These are phyloP conservation scores for Upupa epops DNA, from an alignment of 2,113 vertebrate species.

Conservation along the genomic window DNA sequence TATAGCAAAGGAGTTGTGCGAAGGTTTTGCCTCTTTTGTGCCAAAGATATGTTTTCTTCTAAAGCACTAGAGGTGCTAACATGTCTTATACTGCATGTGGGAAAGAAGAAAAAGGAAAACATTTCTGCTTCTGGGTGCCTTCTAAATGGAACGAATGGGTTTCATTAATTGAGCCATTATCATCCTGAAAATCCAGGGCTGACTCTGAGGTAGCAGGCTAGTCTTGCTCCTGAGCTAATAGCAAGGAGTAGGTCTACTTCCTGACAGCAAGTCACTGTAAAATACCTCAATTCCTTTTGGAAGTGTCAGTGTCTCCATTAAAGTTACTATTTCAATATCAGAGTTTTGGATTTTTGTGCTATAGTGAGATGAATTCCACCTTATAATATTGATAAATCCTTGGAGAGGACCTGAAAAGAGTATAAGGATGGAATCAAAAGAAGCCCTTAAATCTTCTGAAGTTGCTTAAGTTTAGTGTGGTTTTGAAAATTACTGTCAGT, in stretches of 20 bases:
- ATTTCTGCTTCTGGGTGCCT: not conserved
- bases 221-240: not conserved
- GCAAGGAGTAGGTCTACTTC: rapidly evolving
- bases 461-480: not conserved
- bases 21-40: not conserved
- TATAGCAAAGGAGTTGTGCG: not conserved
- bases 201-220: not conserved
- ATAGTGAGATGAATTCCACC: not conserved
- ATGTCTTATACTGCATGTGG: not conserved
- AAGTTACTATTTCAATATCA: not conserved
- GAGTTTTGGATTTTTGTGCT: not conserved
- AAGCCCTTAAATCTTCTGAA: not conserved
- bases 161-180: not conserved
- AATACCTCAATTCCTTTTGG: not conserved
- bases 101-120: not conserved
- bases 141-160: not conserved
- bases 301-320: not conserved
- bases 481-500: not conserved
- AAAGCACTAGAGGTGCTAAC: not conserved
- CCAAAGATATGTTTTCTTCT: not conserved
- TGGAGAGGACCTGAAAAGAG: rapidly evolving
- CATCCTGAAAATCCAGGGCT: not conserved
- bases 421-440: not conserved
- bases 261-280: not conserved
- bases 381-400: not conserved